Percentiles rank a stretch among this genome's conserved stretches.
Conservation (phyloP, 1,140 invertebrate species). For the Ephestia elutella region DNA sequence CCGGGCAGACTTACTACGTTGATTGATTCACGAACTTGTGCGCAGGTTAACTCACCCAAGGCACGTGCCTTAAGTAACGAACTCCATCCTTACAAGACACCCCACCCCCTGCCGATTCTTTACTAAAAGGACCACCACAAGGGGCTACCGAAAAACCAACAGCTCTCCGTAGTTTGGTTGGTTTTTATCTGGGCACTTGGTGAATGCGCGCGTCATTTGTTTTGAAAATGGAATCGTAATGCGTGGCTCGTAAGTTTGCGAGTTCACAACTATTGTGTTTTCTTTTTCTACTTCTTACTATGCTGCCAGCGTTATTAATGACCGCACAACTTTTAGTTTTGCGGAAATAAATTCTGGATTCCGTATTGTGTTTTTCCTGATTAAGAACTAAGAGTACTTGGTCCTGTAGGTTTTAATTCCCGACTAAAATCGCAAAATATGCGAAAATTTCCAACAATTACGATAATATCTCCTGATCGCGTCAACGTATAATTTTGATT, state of each 20-base stretch:
- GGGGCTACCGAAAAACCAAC: constrained; percentile 22
- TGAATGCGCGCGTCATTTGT: constrained; percentile 25
- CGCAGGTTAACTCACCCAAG: constrained; percentile 60
- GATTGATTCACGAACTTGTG: constrained; percentile 68
- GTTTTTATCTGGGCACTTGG: constrained; percentile 29
- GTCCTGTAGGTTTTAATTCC: too few species aligned
- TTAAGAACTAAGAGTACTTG: too few species aligned
- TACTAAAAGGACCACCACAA: constrained; percentile 6
- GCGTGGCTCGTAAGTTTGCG: constrained; percentile 6
- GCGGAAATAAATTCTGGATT: too few species aligned
- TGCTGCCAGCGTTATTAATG: too few species aligned
- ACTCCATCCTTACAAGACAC: constrained; percentile 36
- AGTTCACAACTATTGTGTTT: constrained; percentile 9
- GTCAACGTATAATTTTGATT: too few species aligned
- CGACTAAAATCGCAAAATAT: too few species aligned
- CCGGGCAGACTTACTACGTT: constrained; percentile 58
- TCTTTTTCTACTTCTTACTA: not conserved
- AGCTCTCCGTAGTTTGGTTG: constrained; percentile 21
- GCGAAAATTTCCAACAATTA: too few species aligned
- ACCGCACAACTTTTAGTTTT: too few species aligned
- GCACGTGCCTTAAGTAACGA: constrained; percentile 56
- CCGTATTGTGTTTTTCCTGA: too few species aligned
- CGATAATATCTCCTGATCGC: too few species aligned
- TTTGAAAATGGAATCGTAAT: constrained; percentile 29
- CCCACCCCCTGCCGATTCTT: constrained; percentile 20